Conservation (phyloP, 2,888 invertebrate genomes). For the Achlya flavicornis region DNA sequence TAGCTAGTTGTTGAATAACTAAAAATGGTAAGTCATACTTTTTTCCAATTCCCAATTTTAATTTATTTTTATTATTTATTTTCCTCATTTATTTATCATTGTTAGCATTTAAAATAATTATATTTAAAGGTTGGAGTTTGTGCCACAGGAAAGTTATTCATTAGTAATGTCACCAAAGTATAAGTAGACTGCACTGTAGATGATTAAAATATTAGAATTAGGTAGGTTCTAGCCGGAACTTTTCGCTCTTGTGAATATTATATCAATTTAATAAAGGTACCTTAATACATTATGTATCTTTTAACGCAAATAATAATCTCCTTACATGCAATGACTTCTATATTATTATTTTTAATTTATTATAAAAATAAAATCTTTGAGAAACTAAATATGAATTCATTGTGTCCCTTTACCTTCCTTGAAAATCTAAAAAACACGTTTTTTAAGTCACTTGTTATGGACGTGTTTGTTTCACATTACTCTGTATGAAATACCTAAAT, state of each 20-base stretch:
- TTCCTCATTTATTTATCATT: too few species aligned
- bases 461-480: neutral
- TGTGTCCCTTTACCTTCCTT: neutral
- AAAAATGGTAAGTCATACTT: too few species aligned
- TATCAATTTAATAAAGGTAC: too few species aligned
- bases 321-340: neutral
- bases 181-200: neutral
- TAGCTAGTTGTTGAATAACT: neutral
- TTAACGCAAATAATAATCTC: too few species aligned
- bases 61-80: too few species aligned
- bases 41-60: too few species aligned
- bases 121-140: neutral
- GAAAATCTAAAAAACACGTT: neutral
- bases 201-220: neutral
- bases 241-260: neutral
- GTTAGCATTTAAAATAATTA: too few species aligned
- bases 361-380: neutral
- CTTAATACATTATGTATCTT: too few species aligned
- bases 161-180: constrained; percentile 3
- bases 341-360: neutral
- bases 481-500: too few species aligned
- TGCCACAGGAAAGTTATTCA: neutral
- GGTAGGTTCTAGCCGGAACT: neutral
- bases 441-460: neutral
- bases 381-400: neutral